Base-by-base conservation (phyloP, 2,797 vertebrate species). In the Lagocephalus sceleratus region DNA sequence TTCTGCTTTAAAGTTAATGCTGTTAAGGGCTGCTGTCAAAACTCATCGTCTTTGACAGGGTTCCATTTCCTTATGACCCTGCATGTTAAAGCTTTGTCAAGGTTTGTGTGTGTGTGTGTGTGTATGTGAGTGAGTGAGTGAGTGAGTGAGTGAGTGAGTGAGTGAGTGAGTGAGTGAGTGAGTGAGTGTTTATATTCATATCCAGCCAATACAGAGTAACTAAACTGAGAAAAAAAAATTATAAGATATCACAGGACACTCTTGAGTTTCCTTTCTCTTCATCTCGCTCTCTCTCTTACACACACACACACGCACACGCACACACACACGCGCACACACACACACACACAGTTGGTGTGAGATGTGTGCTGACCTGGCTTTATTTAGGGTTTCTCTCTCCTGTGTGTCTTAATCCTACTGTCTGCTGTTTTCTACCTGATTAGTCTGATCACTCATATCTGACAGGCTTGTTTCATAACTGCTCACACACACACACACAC, bases 381-480 rank as follows among this genome's bases (percentile, higher is more conserved):
- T 81, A 73, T 79, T 76, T 78, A 66, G 71, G 45, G 65, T 62
- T 61, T 68, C 56, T 78, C 65, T 76, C 72, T 68, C 61, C 45
- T 44, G 62, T 68, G 59, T 54, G 59, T 83, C 77, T 82, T 86
- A 82, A 82, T 82, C 82, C 79, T 55, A 69, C 62, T 68, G 82
- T 82, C 78, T 78, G 73, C 68, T 26, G 32, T 38, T 66, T 79
- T 85, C 73, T 68, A 75, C 71, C 70, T 78, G 83, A 87, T 89
- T 83, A 86, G 69, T 74, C 73, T 76, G 81, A 86, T 87, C 81
- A 83, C 76, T 89, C 81, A 89, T 56, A 84, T 81, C 72, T 87
- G 83, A 85, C 78, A 77, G 63, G 53, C 66, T 54, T 65, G 79
- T 73, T 84, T 79, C 63, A 65, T 59, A 57, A 54, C 50, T 47